These are phyloP conservation scores for Choloepus didactylus DNA, from an alignment of 2,797 vertebrate genomes.

Conservation along the genomic window DNA sequence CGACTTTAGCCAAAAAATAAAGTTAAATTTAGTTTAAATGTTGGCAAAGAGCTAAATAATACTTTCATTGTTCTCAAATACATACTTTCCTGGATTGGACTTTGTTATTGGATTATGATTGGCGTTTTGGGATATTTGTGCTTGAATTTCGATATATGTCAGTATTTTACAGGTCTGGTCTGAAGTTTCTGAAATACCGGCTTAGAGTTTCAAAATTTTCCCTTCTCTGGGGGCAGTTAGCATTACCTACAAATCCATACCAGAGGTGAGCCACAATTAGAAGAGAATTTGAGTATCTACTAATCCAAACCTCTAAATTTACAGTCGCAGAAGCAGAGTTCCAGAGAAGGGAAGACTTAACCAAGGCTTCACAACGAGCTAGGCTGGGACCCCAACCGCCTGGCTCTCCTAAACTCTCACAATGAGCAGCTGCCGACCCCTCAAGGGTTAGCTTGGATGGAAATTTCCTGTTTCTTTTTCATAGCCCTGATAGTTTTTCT, in stretches of 20 bases:
- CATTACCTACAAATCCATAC: background rate
- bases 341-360: background rate
- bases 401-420: background rate
- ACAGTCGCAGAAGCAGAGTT: background rate
- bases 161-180: background rate
- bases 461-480: constrained; percentile 13
- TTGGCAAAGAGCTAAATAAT: constrained; percentile 58
- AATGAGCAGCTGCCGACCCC: background rate
- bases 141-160: constrained; percentile 27
- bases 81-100: constrained; percentile 39
- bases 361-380: background rate
- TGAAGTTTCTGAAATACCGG: constrained; percentile 35
- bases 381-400: background rate
- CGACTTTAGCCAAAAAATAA: background rate
- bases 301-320: background rate
- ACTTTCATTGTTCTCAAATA: constrained; percentile 57
- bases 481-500: constrained; percentile 5
- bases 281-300: background rate
- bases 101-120: constrained; percentile 1
- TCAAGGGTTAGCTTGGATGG: background rate
- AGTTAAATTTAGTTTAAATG: constrained; percentile 60
- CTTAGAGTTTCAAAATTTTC: constrained; percentile 50
- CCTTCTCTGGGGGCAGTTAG: constrained; percentile 3
- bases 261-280: background rate
- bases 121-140: background rate